A percentile compares a stretch with the other conserved stretches of the same genome.
Conservation (phyloP, 2,113 vertebrate genomes). For the Arvicanthis niloticus region DNA sequence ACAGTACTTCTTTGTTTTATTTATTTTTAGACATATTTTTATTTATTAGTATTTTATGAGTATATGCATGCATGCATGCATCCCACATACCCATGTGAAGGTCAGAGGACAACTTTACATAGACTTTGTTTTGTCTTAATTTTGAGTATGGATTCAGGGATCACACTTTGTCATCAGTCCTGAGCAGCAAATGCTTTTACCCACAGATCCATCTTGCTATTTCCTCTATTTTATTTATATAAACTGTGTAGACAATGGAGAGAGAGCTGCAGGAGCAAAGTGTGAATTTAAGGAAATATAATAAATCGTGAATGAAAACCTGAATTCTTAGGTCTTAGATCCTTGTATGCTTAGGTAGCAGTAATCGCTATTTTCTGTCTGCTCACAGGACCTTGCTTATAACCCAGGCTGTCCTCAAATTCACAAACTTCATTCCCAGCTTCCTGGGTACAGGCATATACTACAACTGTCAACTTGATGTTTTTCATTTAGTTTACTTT, state of each 20-base stretch:
- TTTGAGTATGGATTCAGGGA: not conserved
- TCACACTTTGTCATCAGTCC: not conserved
- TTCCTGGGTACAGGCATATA: not conserved
- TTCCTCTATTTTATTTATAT: not conserved
- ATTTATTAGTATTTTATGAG: not conserved
- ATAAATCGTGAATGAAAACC: not conserved
- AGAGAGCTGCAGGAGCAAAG: not conserved
- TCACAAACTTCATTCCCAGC: not conserved
- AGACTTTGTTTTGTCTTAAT: not conserved
- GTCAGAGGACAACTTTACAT: not conserved
- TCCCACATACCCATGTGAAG: not conserved
- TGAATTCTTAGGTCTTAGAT: not conserved
- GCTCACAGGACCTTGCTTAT: not conserved
- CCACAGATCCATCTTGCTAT: not conserved
- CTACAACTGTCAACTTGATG: not conserved
- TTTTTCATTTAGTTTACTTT: not conserved
- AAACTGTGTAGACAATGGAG: not conserved
- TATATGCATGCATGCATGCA: not conserved
- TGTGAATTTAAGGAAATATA: not conserved
- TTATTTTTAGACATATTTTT: not conserved
- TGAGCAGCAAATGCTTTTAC: not conserved
- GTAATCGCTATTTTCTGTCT: not conserved
- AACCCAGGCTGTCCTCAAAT: not conserved
- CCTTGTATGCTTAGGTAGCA: not conserved
- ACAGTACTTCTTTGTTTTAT: not conserved